Conservation (phyloP, 2,113 vertebrate genomes). For the Corythoichthys haematopterus region DNA sequence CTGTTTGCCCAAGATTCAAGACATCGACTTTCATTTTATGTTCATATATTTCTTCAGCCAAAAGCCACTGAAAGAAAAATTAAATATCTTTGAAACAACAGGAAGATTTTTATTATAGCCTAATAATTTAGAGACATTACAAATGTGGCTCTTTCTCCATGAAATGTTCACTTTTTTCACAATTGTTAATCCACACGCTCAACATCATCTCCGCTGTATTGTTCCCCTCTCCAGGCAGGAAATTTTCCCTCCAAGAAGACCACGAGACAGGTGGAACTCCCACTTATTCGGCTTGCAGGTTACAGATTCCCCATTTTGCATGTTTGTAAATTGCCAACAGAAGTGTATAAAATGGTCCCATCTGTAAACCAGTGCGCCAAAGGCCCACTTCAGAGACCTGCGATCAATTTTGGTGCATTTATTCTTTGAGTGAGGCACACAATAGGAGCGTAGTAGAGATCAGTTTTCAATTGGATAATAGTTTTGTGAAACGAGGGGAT, state of each 20-base stretch:
- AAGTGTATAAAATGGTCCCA: constrained; percentile 75
- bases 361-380: constrained; percentile 62
- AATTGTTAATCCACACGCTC: constrained; percentile 64
- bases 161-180: constrained; percentile 39
- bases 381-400: constrained; percentile 64
- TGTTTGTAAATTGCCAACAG: constrained; percentile 75
- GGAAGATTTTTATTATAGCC: constrained; percentile 18
- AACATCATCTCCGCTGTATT: constrained; percentile 51
- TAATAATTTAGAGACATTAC: constrained; percentile 51
- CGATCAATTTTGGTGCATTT: constrained; percentile 74
- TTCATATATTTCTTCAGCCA: neutral
- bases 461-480: constrained; percentile 74
- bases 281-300: constrained; percentile 51
- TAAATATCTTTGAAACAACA: constrained; percentile 10
- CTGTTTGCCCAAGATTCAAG: neutral
- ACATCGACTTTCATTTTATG: neutral
- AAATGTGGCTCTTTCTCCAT: constrained; percentile 44
- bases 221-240: constrained; percentile 20
- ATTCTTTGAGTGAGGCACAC: constrained; percentile 67
- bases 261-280: constrained; percentile 70
- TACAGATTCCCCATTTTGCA: constrained; percentile 48
- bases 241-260: constrained; percentile 43
- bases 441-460: constrained; percentile 68
- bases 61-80: neutral
- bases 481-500: constrained; percentile 64